phyloP scores from a whole-genome alignment of 2,113 vertebrate species.

The Hylia prasina region DNA sequence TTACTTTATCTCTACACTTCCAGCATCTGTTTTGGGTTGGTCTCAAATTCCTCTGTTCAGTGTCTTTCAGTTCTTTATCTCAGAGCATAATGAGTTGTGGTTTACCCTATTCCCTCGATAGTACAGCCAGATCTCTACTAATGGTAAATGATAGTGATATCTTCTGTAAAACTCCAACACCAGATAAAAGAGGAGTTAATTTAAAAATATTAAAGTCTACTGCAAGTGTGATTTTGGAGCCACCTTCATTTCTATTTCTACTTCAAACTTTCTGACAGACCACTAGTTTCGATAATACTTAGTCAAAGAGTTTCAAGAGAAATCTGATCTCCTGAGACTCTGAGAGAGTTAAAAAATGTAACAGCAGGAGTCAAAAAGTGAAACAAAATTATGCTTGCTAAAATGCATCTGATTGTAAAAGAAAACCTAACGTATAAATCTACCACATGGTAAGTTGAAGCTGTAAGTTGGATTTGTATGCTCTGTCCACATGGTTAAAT shows the following conservation, averaged over 20 bases:
- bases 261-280: not conserved
- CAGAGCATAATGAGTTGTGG: not conserved
- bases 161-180: not conserved
- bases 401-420: not conserved
- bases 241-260: not conserved
- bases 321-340: not conserved
- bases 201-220: not conserved
- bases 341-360: not conserved
- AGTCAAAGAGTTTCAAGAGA: not conserved
- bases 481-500: not conserved
- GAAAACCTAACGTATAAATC: not conserved
- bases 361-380: not conserved
- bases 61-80: not conserved
- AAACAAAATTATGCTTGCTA: not conserved
- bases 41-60: not conserved
- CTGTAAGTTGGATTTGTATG: not conserved
- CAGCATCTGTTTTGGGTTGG: not conserved
- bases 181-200: not conserved
- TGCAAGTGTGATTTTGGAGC: not conserved
- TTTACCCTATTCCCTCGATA: not conserved
- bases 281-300: not conserved
- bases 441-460: not conserved
- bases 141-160: not conserved
- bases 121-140: not conserved
- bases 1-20: not conserved